Base-by-base conservation (phyloP, 2,797 vertebrate genomes). In the Philypnodon macrostomus region DNA sequence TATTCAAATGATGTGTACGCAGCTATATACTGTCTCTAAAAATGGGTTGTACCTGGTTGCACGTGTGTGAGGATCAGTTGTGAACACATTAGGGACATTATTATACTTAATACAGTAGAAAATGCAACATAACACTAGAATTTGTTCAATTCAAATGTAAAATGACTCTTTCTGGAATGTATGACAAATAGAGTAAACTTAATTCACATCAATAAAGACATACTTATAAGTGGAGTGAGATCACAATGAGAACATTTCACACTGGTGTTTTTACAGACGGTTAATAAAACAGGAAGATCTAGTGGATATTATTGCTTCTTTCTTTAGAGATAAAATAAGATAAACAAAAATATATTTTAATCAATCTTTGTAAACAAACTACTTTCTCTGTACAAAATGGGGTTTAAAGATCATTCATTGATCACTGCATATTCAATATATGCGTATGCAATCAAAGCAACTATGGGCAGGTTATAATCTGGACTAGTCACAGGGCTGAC, bases 351-450 rank as follows among this genome's bases (percentile, higher is more conserved):
- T 27, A 83, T 72, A 69, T 42, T 61, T 70, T 76, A 44, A 77
- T 47, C 68, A 61, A 69, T 58, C 31, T 67, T 41, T 77, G 76
- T 85, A 84, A 86, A 85, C 81, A 73, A 68, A 33, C 32, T 24
- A 47, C 34, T 23, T 47, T 34, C 34, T 76, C 75, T 79, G 13
- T 77, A 80, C 66, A 83, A 62, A 61, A 57, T 52, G 29, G 47
- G 42, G 51, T 63, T 70, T 58, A 38, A 46, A 67, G 12, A 55
- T 56, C 24, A 52, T 27, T 53, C 49, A 50, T 26, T n/a, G 63
- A 21, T 52, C 21, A 64, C n/a, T 53, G 33, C 59, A 56, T 53
- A 59, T 46, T 58, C 24, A 48, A 23, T 41, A 47, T 11, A 18
- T 17, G 16, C n/a, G 15, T 6, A 11, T 46, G n/a, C n/a, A n/a